These are phyloP conservation scores for Eupithecia exiguata DNA, from an alignment of 2,888 invertebrate genomes.

Conservation along the genomic window DNA sequence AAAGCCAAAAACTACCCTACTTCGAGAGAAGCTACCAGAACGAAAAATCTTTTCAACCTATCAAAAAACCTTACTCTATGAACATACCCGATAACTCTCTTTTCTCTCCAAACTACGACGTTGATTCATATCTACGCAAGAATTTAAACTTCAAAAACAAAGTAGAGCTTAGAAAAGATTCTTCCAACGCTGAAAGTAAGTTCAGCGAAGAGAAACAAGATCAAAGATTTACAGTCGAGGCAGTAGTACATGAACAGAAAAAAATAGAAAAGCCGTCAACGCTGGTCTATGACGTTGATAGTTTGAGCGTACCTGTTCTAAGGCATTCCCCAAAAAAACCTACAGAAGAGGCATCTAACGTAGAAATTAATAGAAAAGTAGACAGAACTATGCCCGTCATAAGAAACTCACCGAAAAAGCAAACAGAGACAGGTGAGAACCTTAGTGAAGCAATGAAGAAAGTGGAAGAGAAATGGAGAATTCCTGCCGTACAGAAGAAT, in stretches of 20 bases:
- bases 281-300: constrained; percentile 34
- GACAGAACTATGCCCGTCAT: constrained; percentile 74
- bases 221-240: constrained; percentile 51
- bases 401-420: constrained; percentile 75
- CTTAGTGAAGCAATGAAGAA: constrained; percentile 72
- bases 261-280: constrained; percentile 24
- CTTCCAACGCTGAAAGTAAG: neutral
- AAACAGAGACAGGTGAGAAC: constrained; percentile 40
- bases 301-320: constrained; percentile 79
- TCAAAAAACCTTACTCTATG: constrained; percentile 67
- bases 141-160: constrained; percentile 69
- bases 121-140: constrained; percentile 70
- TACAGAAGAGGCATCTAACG: constrained; percentile 12
- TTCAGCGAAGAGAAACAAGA: neutral
- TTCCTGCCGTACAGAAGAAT: constrained; percentile 87
- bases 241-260: constrained; percentile 51
- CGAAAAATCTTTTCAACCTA: constrained; percentile 53
- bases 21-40: constrained; percentile 58
- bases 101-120: constrained; percentile 73
- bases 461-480: constrained; percentile 80
- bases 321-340: constrained; percentile 75
- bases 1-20: constrained; percentile 65
- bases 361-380: neutral
- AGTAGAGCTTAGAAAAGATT: constrained; percentile 2
- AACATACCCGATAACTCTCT: constrained; percentile 78